A percentile compares a stretch with the other conserved stretches of the same genome.
phyloP scores from a whole-genome alignment of 2,888 invertebrate genomes.

The Nephrocerus scutellatus region DNA sequence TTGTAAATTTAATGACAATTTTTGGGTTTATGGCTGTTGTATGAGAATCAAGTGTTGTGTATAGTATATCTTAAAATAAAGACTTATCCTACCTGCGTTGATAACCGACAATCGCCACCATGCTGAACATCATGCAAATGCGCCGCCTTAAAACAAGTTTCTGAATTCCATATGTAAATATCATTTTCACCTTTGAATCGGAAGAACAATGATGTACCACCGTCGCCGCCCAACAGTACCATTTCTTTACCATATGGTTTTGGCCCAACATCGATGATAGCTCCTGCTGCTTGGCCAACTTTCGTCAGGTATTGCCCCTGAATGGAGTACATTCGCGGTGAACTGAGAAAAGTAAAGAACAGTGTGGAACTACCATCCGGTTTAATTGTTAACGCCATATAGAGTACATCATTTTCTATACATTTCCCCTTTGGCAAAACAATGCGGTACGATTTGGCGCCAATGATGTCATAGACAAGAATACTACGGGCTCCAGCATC shows the following conservation, averaged over 20 bases:
- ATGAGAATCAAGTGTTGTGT: no score
- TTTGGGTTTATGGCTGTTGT: no score
- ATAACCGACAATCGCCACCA: conserved; percentile 54
- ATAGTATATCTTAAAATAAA: no score
- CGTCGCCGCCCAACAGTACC: conserved; percentile 56
- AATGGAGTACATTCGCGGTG: conserved; percentile 53
- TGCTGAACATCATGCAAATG: conserved; percentile 55
- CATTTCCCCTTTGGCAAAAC: conserved; percentile 53
- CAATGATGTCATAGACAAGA: conserved; percentile 51
- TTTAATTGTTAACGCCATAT: conserved; percentile 52
- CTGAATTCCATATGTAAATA: conserved; percentile 59
- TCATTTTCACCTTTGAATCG: conserved; percentile 57
- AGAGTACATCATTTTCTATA: conserved; percentile 53
- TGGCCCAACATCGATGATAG: conserved; percentile 54
- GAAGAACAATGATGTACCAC: conserved; percentile 55
- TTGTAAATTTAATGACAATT: no score
- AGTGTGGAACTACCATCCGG: conserved; percentile 49
- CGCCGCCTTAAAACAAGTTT: conserved; percentile 51
- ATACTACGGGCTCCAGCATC: conserved; percentile 47
- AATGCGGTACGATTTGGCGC: conserved; percentile 51
- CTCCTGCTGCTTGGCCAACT: conserved; percentile 51
- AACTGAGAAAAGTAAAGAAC: conserved; percentile 56
- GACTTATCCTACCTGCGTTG: conserved; percentile 50
- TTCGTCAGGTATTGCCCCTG: conserved; percentile 52
- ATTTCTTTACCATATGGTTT: conserved; percentile 51